Conservation (phyloP, 2,888 invertebrate species). For the Mechanitis messenoides region DNA sequence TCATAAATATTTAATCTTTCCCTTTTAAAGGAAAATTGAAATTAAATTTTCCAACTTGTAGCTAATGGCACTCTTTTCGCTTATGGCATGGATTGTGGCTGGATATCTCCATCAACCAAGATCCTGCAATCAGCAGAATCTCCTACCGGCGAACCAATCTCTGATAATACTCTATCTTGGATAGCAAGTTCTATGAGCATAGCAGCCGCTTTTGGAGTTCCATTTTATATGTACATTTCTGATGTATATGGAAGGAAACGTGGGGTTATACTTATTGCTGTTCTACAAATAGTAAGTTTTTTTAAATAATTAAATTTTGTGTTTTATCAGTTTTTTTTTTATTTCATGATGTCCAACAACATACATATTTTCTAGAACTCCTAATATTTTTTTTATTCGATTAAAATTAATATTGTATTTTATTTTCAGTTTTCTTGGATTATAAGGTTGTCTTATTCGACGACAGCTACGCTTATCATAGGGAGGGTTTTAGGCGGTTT, state of each 20-base stretch:
- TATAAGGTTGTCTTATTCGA: constrained; percentile 44
- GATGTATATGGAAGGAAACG: constrained; percentile 61
- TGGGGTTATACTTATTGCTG: constrained; percentile 57
- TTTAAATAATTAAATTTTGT: background rate
- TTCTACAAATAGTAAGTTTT: constrained; percentile 50
- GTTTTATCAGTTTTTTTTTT: no score
- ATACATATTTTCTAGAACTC: no score
- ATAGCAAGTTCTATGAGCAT: constrained; percentile 61
- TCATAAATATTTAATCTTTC: background rate
- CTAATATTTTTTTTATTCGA: no score
- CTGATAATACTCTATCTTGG: constrained; percentile 57
- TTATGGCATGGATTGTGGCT: constrained; percentile 56
- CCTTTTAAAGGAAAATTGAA: background rate
- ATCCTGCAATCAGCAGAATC: constrained; percentile 44
- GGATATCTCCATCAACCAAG: constrained; percentile 56
- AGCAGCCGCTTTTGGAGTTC: constrained; percentile 47
- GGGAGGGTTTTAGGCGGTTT: constrained; percentile 44
- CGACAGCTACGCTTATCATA: constrained; percentile 38
- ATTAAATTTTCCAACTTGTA: constrained; percentile 9
- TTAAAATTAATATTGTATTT: background rate
- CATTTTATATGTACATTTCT: constrained; percentile 57
- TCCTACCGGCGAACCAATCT: constrained; percentile 49
- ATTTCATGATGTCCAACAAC: no score
- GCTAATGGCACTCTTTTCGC: constrained; percentile 22
- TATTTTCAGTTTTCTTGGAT: constrained; percentile 52